Base-by-base conservation (phyloP, 30 jellyfish, hydroid and myxozoan genomes). In the Euphysa ruthae region DNA sequence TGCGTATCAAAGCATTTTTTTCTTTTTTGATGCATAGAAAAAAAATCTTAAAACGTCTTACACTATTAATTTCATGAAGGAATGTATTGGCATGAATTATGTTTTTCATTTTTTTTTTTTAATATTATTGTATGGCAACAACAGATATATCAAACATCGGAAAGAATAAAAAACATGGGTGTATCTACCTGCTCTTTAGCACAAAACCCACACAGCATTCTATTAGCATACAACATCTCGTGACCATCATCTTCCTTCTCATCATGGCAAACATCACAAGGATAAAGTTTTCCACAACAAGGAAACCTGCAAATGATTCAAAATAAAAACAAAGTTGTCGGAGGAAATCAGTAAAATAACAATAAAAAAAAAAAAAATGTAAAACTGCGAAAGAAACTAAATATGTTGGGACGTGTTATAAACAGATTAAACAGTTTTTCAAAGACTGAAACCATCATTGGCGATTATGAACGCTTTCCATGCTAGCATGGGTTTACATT, bases 151-250 rank as follows among this genome's bases (percentile, higher is more conserved):
- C 0, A 42, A 42, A 42, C 14, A n/a, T 13, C 55, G 0, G 10
- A 38, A 38, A 38, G n/a, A 42, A 42, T 18, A 42, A 42, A 38
- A 42, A 42, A n/a, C n/a, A n/a, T n/a, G n/a, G n/a, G n/a, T n/a
- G n/a, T n/a, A n/a, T n/a, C n/a, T n/a, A 71, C 83, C 83, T 71
- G 83, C 56, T 71, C 83, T 33, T 71, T 71, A 3, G 83, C 57
- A 28, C 83, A 71, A 71, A 21, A 57, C 12, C 83, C 83, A 35
- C 83, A 71, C 21, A 71, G 0, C 83, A 71, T 71, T 51, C 78
- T 29, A n/a, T 23, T 58, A 4, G 83, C 83, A 54, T 52, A 28
- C 26, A 38, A 38, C 81, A 54, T 55, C 30, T 71, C 83, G 3
- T 71, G 83, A 22, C 54, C 75, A 32, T 35, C 83, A 0, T 55